A percentile compares a stretch with the other conserved stretches of the same genome.
These are phyloP conservation scores for Pempheris klunzingeri DNA, from an alignment of 2,797 vertebrate genomes.

Conservation along the genomic window DNA sequence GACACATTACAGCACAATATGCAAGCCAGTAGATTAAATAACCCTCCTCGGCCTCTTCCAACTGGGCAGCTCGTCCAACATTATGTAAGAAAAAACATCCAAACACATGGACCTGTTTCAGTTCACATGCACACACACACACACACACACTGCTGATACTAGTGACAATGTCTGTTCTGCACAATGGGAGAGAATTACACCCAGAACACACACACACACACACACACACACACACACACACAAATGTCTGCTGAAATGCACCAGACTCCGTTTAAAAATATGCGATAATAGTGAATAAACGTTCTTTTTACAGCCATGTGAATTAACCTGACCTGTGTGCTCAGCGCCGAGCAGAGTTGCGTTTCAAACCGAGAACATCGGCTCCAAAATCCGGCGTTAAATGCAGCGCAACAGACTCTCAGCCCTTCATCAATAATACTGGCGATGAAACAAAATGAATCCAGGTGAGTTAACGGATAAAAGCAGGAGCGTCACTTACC, in stretches of 20 bases:
- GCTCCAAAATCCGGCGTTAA: neutral
- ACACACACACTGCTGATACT: slow-evolving; percentile 7
- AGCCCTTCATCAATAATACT: neutral
- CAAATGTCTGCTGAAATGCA: neutral
- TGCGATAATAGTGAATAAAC: neutral
- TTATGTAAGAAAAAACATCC: slow-evolving; percentile 60
- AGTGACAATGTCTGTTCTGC: neutral
- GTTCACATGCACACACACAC: slow-evolving; percentile 25
- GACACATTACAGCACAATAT: neutral
- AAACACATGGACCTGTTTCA: slow-evolving; percentile 52
- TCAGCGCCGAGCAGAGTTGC: neutral
- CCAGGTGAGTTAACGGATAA: slow-evolving; percentile 11
- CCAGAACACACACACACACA: neutral
- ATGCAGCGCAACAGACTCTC: neutral
- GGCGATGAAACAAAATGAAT: too few relatives aligned
- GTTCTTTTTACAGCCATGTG: neutral
- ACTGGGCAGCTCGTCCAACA: slow-evolving; percentile 43
- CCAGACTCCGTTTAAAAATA: neutral
- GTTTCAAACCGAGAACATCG: neutral
- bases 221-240: neutral
- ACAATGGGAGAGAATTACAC: neutral
- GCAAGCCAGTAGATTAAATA: slow-evolving; percentile 43
- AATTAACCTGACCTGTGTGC: neutral
- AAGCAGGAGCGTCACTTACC: slow-evolving; percentile 35
- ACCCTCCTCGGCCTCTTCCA: slow-evolving; percentile 33